Conservation (phyloP, 2,888 invertebrate genomes). For the Napeogenes sylphis region DNA sequence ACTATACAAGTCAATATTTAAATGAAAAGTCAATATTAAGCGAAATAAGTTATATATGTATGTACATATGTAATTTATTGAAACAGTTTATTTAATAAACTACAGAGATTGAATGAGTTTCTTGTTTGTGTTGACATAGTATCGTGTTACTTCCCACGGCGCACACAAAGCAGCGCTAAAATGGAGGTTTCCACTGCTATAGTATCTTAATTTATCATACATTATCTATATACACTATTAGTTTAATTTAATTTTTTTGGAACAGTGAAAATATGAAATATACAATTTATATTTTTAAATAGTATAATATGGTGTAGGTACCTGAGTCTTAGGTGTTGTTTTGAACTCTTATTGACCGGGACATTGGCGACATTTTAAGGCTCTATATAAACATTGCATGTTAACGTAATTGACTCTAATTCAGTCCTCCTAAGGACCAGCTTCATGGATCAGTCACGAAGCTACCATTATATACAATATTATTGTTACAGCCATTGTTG, state of each 20-base stretch:
- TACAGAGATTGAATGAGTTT: neutral
- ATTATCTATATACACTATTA: no score
- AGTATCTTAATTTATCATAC: neutral
- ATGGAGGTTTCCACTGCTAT: neutral
- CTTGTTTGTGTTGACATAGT: neutral
- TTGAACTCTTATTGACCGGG: no score
- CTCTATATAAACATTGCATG: conserved; percentile 30
- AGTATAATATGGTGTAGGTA: no score
- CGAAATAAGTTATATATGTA: no score
- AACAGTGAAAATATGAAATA: no score
- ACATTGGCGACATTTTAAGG: conserved; percentile 22
- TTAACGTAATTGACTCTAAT: conserved; percentile 30
- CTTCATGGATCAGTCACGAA: conserved; percentile 3
- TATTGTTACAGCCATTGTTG: neutral
- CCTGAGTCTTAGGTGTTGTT: no score
- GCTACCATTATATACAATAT: neutral
- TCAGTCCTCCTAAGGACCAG: conserved; percentile 23
- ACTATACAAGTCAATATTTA: no score
- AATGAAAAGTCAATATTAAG: no score
- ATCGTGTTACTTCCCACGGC: conserved; percentile 13
- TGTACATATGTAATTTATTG: no score
- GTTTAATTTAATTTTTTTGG: no score
- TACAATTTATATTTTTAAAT: no score
- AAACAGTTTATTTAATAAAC: no score
- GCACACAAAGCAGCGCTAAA: conserved; percentile 12